Evolutionary conservation across 2,888 invertebrate species (phyloP).

Genomic region (Syritta pipiens): DNA sequence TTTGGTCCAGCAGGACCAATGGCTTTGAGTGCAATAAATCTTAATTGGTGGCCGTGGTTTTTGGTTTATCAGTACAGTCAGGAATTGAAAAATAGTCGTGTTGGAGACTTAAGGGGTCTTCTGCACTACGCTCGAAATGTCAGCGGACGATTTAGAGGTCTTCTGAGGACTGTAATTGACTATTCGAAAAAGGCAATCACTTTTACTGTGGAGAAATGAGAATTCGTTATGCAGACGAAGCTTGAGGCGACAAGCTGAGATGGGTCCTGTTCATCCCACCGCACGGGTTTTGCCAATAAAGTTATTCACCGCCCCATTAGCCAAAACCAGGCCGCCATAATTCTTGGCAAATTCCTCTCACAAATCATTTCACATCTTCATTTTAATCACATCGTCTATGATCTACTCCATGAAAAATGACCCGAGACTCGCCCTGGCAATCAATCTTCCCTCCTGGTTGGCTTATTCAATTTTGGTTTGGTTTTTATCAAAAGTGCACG

Average conservation of each 20-base stretch:
- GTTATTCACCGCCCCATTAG: too few relatives aligned
- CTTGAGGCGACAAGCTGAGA: too few relatives aligned
- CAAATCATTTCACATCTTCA: conserved; percentile 42
- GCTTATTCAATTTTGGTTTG: conserved; percentile 51
- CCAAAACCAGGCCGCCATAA: neutral
- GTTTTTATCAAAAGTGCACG: conserved; percentile 59
- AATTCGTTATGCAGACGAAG: too few relatives aligned
- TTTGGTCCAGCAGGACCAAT: conserved; percentile 36
- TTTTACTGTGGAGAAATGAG: too few relatives aligned
- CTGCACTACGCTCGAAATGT: neutral
- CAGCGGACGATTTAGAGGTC: conserved; percentile 3
- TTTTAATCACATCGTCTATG: conserved; percentile 63
- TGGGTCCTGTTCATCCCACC: too few relatives aligned
- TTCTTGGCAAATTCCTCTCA: neutral
- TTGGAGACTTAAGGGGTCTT: neutral
- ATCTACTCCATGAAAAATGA: conserved; percentile 50
- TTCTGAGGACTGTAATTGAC: neutral
- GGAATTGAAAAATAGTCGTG: conserved; percentile 25
- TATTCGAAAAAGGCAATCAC: neutral
- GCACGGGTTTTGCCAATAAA: too few relatives aligned
- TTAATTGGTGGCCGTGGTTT: conserved; percentile 43
- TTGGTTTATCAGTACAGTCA: neutral
- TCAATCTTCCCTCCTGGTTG: conserved; percentile 43
- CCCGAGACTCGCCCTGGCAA: conserved; percentile 18
- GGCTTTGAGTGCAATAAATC: conserved; percentile 53